phyloP scores from a whole-genome alignment of 1,140 invertebrate genomes.

The Batillaria attramentaria region DNA sequence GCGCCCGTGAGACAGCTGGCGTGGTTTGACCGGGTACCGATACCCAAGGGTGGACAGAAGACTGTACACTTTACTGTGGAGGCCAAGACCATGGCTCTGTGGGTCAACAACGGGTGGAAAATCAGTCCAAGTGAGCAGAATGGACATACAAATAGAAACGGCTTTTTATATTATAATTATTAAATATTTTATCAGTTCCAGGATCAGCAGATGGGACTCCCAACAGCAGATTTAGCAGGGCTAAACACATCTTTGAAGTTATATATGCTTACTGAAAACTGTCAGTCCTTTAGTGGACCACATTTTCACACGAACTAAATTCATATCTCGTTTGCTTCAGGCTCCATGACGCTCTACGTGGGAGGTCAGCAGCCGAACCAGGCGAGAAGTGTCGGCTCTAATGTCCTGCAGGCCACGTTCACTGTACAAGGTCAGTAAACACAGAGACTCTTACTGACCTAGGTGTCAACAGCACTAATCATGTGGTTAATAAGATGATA shows the following conservation, averaged over 20 bases:
- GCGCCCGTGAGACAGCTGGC: constrained; percentile 55
- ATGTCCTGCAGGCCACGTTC: constrained; percentile 3
- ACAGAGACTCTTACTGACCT: no score
- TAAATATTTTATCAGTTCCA: no score
- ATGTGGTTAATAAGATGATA: no score
- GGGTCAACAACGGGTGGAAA: constrained; percentile 48
- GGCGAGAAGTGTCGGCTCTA: not conserved
- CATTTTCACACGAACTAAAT: not conserved
- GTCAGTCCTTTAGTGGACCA: not conserved
- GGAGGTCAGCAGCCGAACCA: constrained; percentile 15
- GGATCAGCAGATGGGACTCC: not conserved
- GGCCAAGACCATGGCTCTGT: constrained; percentile 48
- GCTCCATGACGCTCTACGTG: constrained; percentile 1
- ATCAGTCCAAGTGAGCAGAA: constrained; percentile 40
- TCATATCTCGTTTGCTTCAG: not conserved
- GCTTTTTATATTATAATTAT: no score
- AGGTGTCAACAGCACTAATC: no score
- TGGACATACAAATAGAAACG: not conserved
- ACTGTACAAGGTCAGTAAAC: not conserved
- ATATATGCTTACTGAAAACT: no score
- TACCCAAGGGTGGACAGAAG: not conserved
- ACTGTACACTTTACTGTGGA: constrained; percentile 33
- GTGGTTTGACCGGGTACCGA: constrained; percentile 41
- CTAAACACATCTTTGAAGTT: no score
- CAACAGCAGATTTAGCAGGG: not conserved